Conservation (phyloP, 1,140 invertebrate species). For the Lucilia sericata region DNA sequence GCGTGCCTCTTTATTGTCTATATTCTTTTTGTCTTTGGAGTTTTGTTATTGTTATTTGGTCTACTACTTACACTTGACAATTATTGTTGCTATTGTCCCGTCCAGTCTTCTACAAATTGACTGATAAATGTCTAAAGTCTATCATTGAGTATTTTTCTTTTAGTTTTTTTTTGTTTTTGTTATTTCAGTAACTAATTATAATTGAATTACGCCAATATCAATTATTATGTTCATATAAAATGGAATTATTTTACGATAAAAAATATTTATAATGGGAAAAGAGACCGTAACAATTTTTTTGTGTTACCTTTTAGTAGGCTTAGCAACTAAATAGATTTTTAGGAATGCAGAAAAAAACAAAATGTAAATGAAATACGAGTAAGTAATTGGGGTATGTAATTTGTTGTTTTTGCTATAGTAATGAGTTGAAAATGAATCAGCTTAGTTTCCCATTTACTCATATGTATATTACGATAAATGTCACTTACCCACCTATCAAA, state of each 20-base stretch:
- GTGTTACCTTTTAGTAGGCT: not conserved
- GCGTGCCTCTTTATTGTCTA: slow-evolving; percentile 9
- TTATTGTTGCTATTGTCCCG: slow-evolving; percentile 12
- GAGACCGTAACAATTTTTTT: not conserved
- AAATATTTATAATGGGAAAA: not conserved
- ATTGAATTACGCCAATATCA: slow-evolving; percentile 34
- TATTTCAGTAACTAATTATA: slow-evolving; percentile 24
- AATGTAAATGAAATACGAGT: too few relatives aligned
- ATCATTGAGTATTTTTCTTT: not conserved
- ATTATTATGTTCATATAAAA: not conserved
- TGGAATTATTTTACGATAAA: not conserved
- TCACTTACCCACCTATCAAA: too few relatives aligned
- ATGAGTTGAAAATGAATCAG: too few relatives aligned
- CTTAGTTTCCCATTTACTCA: too few relatives aligned
- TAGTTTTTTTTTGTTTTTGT: not conserved
- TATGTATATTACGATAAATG: too few relatives aligned
- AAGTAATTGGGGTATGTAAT: too few relatives aligned
- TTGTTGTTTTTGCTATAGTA: too few relatives aligned
- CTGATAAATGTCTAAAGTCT: slow-evolving; percentile 30
- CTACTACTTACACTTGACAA: not conserved
- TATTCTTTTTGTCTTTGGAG: not conserved
- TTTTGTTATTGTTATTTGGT: not conserved
- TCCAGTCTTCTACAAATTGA: not conserved
- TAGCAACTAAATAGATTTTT: not conserved
- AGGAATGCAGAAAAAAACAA: too few relatives aligned